Conservation (phyloP, 2,888 invertebrate species). For the Trissolcus brochymenae region DNA sequence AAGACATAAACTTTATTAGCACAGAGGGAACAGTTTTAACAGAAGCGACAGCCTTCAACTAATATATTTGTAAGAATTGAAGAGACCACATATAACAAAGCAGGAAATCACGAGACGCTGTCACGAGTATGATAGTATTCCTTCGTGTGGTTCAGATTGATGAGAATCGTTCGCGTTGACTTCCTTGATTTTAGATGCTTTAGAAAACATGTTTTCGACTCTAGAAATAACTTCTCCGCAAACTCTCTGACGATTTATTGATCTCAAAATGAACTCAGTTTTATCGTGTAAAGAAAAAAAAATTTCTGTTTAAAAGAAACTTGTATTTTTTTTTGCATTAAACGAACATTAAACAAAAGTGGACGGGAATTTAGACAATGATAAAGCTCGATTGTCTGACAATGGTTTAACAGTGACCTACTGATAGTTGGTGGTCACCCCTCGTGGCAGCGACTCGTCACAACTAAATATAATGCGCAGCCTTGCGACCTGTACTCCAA, state of each 20-base stretch:
- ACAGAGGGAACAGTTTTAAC: slow-evolving; percentile 18
- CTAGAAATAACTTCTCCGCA: neutral
- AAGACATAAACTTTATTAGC: too few relatives aligned
- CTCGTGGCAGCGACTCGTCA: slow-evolving; percentile 61
- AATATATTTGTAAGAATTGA: slow-evolving; percentile 52
- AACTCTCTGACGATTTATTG: neutral
- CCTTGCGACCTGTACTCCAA: slow-evolving; percentile 73
- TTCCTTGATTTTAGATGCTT: neutral
- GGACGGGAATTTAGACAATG: slow-evolving; percentile 58
- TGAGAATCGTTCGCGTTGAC: neutral
- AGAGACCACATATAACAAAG: slow-evolving; percentile 27
- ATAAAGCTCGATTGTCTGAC: slow-evolving; percentile 72
- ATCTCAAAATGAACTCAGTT: neutral
- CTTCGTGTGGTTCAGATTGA: slow-evolving; percentile 10
- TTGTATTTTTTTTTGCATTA: neutral
- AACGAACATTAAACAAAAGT: slow-evolving; percentile 28
- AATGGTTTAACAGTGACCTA: slow-evolving; percentile 74
- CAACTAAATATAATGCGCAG: slow-evolving; percentile 68
- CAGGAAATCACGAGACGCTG: slow-evolving; percentile 43
- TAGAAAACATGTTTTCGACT: neutral
- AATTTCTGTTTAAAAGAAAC: neutral
- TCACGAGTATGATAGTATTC: slow-evolving; percentile 21
- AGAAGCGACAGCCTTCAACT: slow-evolving; percentile 39
- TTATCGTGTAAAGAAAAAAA: neutral
- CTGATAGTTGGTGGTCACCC: slow-evolving; percentile 63